These are phyloP conservation scores for Megamerina dolium DNA, from an alignment of 2,888 invertebrate genomes.

Conservation along the genomic window DNA sequence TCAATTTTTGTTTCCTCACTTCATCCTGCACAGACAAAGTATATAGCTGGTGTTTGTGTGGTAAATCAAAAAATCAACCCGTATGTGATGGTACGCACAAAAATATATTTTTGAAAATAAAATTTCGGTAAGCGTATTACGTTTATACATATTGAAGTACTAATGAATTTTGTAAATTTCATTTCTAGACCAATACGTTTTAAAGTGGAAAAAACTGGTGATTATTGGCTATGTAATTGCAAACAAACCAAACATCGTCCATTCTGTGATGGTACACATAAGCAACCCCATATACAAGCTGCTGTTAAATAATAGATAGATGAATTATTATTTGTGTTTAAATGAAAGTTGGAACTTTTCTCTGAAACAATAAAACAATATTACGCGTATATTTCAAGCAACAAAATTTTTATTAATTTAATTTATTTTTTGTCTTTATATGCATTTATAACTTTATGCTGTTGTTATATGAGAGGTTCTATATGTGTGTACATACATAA, in stretches of 20 bases:
- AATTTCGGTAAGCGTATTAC: conserved; percentile 53
- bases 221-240: conserved; percentile 97
- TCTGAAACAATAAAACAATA: neutral
- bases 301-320: conserved; percentile 40
- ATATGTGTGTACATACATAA: too few species aligned
- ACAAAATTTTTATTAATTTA: too few species aligned
- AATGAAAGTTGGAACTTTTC: too few species aligned
- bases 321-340: neutral
- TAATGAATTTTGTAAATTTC: neutral
- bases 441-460: too few species aligned
- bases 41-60: conserved; percentile 93
- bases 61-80: conserved; percentile 85
- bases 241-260: conserved; percentile 91
- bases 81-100: conserved; percentile 92
- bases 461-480: too few species aligned
- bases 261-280: conserved; percentile 95
- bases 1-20: too few species aligned
- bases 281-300: conserved; percentile 62
- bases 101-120: conserved; percentile 66
- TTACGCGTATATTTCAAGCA: neutral
- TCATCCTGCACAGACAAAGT: too few species aligned
- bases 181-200: conserved; percentile 69
- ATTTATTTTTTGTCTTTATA: too few species aligned
- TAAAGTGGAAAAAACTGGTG: conserved; percentile 76
- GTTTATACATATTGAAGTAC: neutral